These are phyloP conservation scores for Noctua janthina DNA, from an alignment of 2,888 invertebrate species.

Conservation along the genomic window DNA sequence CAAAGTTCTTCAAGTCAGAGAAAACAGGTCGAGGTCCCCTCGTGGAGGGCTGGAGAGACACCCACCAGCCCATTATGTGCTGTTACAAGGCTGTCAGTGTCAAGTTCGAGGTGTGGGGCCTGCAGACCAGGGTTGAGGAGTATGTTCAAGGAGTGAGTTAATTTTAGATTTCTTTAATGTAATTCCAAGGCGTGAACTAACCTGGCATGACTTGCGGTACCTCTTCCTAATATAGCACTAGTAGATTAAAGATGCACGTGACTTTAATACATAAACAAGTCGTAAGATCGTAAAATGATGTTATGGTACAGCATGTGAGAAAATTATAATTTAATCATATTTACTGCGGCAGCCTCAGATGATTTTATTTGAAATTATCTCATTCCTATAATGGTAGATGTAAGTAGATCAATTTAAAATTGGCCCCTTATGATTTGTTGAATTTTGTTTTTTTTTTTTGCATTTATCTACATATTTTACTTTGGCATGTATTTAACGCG, in stretches of 20 bases:
- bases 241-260: constrained; percentile 11
- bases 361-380: background rate
- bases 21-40: constrained; percentile 96
- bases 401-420: background rate
- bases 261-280: constrained; percentile 4
- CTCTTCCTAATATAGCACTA: constrained; percentile 1
- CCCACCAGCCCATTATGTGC: constrained; percentile 96
- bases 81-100: constrained; percentile 97
- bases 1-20: constrained; percentile 94
- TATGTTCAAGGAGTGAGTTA: constrained; percentile 94
- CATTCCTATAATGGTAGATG: background rate
- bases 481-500: too few relatives aligned
- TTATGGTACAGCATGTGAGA: background rate
- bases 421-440: background rate
- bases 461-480: background rate
- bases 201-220: background rate
- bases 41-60: constrained; percentile 95
- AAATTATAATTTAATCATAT: background rate
- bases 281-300: constrained; percentile 1
- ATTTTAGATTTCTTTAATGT: background rate
- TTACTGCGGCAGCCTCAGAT: background rate
- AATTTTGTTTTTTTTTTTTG: background rate
- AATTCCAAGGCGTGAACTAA: background rate
- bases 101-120: constrained; percentile 97
- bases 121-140: constrained; percentile 97